Conservation (phyloP, 2,888 invertebrate species). For the Beris chalybata region DNA sequence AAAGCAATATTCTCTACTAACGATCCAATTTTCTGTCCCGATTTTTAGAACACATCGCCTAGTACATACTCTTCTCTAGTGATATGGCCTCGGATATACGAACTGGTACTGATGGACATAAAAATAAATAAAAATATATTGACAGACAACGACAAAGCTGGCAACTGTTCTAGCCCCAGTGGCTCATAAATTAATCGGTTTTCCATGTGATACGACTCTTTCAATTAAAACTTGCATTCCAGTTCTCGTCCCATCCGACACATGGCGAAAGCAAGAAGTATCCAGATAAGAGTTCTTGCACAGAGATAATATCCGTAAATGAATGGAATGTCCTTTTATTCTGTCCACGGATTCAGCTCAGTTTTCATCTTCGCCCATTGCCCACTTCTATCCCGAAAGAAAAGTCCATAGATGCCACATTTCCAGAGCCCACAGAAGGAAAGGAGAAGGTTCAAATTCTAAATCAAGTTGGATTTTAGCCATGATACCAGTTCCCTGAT, state of each 20-base stretch:
- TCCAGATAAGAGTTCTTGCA: neutral
- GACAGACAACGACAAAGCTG: no score
- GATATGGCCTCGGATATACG: no score
- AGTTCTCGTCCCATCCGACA: neutral
- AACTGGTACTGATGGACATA: no score
- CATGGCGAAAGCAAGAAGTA: neutral
- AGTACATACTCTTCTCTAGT: no score
- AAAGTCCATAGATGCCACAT: no score
- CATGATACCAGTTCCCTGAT: no score
- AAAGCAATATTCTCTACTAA: neutral
- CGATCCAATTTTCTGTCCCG: neutral
- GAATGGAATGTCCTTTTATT: neutral
- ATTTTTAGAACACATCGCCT: no score
- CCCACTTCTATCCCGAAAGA: no score
- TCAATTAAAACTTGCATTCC: constrained; percentile 25
- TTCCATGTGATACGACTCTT: constrained; percentile 29
- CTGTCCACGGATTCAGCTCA: neutral
- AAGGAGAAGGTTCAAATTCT: no score
- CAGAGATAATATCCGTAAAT: neutral
- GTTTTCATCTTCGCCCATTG: neutral
- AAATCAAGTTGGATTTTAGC: no score
- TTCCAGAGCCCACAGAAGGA: no score
- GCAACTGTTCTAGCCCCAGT: neutral
- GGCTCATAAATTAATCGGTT: constrained; percentile 28
- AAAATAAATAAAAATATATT: no score